A percentile compares a stretch with the other conserved stretches of the same genome.
phyloP scores from a whole-genome alignment of 2,888 invertebrate species.

The Eilema griseolum region DNA sequence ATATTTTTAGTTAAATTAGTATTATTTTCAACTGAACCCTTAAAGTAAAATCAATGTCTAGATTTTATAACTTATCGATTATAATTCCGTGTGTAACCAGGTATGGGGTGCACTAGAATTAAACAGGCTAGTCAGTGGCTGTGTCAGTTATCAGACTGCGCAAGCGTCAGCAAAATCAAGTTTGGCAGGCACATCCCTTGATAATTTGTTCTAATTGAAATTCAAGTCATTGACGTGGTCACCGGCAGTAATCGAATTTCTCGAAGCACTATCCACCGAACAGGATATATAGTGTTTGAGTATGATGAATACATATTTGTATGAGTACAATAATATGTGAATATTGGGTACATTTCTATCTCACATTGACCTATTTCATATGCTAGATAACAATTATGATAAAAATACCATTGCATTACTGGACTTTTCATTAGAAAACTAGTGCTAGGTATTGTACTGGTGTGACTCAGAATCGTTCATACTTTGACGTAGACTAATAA shows the following conservation, averaged over 20 bases:
- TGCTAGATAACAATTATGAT: background rate
- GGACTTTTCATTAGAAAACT: background rate
- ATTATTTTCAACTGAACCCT: too few relatives aligned
- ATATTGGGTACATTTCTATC: background rate
- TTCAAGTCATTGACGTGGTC: slow-evolving; percentile 89
- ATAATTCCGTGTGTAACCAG: slow-evolving; percentile 18
- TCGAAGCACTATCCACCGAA: slow-evolving; percentile 53
- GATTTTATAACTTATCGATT: slow-evolving; percentile 3
- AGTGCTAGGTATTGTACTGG: too few relatives aligned
- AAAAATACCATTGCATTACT: background rate
- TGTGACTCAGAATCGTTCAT: too few relatives aligned
- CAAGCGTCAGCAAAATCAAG: slow-evolving; percentile 81
- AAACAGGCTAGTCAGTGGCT: slow-evolving; percentile 40
- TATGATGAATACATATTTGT: slow-evolving; percentile 3
- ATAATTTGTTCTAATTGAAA: slow-evolving; percentile 90
- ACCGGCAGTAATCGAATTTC: slow-evolving; percentile 86
- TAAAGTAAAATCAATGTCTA: background rate
- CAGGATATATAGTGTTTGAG: slow-evolving; percentile 11
- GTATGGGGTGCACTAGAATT: slow-evolving; percentile 37
- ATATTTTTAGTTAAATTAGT: too few relatives aligned
- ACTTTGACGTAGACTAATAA: background rate
- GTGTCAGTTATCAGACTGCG: slow-evolving; percentile 49
- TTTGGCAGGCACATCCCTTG: slow-evolving; percentile 84
- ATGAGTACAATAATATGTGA: background rate
- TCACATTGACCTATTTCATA: background rate